Evolutionary conservation across 2,113 vertebrate species (phyloP).

Genomic region (Sclerurus mexicanus): DNA sequence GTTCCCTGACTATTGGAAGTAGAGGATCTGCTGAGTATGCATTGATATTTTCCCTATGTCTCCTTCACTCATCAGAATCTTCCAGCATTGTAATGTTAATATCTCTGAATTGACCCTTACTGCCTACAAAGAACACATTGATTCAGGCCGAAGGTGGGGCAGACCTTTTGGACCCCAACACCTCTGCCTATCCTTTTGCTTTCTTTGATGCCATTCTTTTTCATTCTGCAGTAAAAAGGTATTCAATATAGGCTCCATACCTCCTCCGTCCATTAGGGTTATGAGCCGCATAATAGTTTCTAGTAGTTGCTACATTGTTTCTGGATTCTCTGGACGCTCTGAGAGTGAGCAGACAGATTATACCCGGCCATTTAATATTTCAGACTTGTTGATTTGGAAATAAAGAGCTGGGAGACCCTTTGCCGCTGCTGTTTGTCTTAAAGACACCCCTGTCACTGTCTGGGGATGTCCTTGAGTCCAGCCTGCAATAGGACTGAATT

Average conservation of each 20-base stretch:
- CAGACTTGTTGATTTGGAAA: neutral
- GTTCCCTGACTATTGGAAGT: neutral
- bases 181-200: neutral
- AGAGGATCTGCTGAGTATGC: neutral
- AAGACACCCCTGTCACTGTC: neutral
- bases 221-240: neutral
- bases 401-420: too few relatives aligned
- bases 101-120: neutral
- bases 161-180: neutral
- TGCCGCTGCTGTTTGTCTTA: neutral
- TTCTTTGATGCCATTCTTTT: neutral
- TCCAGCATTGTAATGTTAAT: accelerated
- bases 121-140: neutral
- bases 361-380: neutral
- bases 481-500: neutral
- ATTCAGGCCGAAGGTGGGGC: neutral
- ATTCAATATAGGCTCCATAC: neutral
- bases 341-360: neutral
- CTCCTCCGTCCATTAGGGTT: neutral
- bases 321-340: neutral
- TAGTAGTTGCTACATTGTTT: neutral
- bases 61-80: neutral
- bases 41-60: neutral
- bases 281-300: neutral
- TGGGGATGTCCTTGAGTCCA: accelerated